Evolutionary conservation across 2,797 vertebrate species (phyloP), one percentile per base, ranked within the genome.

Genomic region (Chromobotia macracanthus): DNA sequence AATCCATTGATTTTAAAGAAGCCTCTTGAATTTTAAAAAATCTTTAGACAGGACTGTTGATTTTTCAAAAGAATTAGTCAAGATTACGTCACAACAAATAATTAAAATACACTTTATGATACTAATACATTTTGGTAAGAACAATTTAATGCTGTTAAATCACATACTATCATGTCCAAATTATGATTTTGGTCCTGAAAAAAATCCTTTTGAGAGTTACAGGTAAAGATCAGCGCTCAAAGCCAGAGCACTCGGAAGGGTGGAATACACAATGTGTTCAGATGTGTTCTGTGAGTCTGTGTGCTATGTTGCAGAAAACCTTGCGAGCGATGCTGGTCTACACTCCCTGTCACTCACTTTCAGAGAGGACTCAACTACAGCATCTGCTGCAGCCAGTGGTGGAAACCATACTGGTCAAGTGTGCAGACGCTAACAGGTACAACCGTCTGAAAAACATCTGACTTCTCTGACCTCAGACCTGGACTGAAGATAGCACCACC

Each of bases 261-360:
- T 19, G 10, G 2, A 28, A 4, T 28, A 28, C 28, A 28, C 28
- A 41, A 4, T 18, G 10, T n/a, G n/a, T n/a, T n/a, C n/a, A n/a
- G n/a, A n/a, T n/a, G n/a, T n/a, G n/a, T 72, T 35, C 56, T 48
- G 48, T 38, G 8, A 51, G 28, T 28, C 28, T 35, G 35, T 48
- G 53, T 63, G 15, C 21, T 25, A 23, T 75, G 31, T 51, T 44
- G 10, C 84, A 96, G 95, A 96, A 96, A 96, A 96, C 95, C 0
- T 83, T 96, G 88, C 89, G 95, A 89, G 95, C 95, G 89, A 96
- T 96, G 95, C 91, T 96, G 83, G 95, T 96, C 1, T 96, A 96
- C 87, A 96, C 95, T 19, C 95, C 95, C 3, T 96, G 95, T 89
- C 94, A 96, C 83, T 92, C 91, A 53, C 77, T 88, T 46, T 87